Conservation (phyloP, 2,113 vertebrate genomes). For the Strix aluco region DNA sequence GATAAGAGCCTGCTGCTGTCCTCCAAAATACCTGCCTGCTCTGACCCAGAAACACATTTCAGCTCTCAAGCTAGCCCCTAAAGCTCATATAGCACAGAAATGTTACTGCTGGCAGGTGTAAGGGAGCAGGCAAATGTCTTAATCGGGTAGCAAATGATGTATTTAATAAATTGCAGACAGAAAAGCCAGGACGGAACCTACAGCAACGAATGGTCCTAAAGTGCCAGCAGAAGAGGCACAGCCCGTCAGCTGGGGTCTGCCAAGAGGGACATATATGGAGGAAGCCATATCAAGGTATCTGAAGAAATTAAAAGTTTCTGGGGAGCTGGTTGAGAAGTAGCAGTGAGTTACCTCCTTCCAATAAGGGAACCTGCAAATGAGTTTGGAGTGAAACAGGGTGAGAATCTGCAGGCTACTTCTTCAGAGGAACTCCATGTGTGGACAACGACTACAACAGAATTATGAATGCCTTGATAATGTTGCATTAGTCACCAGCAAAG, state of each 20-base stretch:
- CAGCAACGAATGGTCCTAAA: neutral
- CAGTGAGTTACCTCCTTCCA: neutral
- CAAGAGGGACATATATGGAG: neutral
- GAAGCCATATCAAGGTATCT: neutral
- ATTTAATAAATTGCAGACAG: neutral
- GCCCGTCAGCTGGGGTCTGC: neutral
- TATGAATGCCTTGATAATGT: neutral
- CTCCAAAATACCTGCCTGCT: neutral
- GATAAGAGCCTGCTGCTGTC: neutral
- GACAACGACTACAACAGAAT: neutral
- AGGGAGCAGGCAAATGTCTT: neutral
- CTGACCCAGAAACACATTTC: neutral
- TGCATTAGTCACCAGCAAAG: neutral
- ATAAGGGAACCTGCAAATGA: neutral
- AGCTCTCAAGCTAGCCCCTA: neutral
- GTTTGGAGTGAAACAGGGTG: neutral
- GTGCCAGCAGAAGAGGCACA: neutral
- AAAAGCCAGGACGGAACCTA: neutral
- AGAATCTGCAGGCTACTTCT: neutral
- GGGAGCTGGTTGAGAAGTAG: neutral
- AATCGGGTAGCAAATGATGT: fast-evolving
- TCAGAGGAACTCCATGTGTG: neutral
- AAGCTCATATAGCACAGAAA: neutral
- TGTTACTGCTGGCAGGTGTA: neutral
- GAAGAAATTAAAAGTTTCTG: neutral